phyloP scores from a whole-genome alignment of 2,888 invertebrate genomes.

The Cheilosia scutellata region DNA sequence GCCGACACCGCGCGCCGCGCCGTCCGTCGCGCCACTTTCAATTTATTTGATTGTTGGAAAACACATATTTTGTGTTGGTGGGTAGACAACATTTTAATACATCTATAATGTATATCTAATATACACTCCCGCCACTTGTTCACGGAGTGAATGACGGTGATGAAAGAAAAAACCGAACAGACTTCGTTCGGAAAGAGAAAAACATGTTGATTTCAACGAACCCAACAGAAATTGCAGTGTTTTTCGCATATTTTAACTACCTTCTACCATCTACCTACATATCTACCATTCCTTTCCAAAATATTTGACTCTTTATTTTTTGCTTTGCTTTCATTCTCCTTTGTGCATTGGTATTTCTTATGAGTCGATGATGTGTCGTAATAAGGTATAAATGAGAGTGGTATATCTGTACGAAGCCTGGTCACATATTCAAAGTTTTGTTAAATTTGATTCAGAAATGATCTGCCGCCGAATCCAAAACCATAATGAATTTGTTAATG shows the following conservation, averaged over 20 bases:
- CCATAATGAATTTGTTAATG: neutral
- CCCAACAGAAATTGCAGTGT: constrained; percentile 12
- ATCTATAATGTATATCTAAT: constrained; percentile 14
- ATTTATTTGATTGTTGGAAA: constrained; percentile 10
- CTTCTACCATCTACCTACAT: neutral
- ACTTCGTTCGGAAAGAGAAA: constrained; percentile 12
- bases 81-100: constrained; percentile 8
- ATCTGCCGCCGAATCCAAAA: neutral
- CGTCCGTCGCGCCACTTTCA: neutral
- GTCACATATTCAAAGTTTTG: neutral
- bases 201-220: constrained; percentile 21
- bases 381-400: constrained; percentile 22
- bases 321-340: constrained; percentile 1
- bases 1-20: neutral
- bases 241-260: constrained; percentile 18
- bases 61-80: constrained; percentile 21
- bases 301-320: constrained; percentile 3
- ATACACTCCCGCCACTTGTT: constrained; percentile 14
- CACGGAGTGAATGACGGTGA: neutral
- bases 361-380: constrained; percentile 10
- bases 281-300: constrained; percentile 23
- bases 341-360: constrained; percentile 25
- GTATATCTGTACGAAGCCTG: neutral
- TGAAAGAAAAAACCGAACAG: constrained; percentile 19
- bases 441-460: neutral